Evolutionary conservation across 2,888 invertebrate genomes (phyloP), one percentile per base, ranked within the genome.

Genomic region (Stenodera caucasica): DNA sequence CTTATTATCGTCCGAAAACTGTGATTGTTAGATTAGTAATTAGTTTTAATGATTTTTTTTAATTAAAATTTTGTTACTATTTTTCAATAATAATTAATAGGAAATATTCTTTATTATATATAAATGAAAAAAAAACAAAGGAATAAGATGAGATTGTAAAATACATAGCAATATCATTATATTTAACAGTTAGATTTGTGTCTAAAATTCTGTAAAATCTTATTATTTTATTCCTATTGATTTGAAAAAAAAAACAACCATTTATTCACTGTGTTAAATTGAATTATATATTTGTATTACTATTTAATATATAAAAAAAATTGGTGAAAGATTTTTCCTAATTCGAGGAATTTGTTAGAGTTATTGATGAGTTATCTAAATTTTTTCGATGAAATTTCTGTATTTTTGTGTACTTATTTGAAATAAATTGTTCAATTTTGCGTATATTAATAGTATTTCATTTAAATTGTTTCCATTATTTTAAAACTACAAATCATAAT

Each of bases 1-100:
- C 57, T 61, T 55, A 64, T 61, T 65, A 65, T 65, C 64, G 70
- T 68, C 66, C 66, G 51, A 55, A 64, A 69, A 70, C 71, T 71
- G 71, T 71, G 71, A 71, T 71, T 71, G 67, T 69, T 71, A 70
- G 71, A 65, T 69, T 68, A 57, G 64, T 71, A 55, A 56, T 65
- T 69, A 65, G 63, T 63, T 67, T 51, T 59, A 58, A 56, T 59
- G 50, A 23, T 56, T 58, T 29, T 49, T 58, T 55, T 9, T 29
- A 51, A 30, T 57, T 33, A 52, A 54, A 45, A 49, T 63, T 45
- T 45, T 45, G 45, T 45, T 45, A 45, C 45, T 18, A 45, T 12
- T 45, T 45, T 45, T 45, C 4, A 45, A 45, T 45, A 45, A 21
- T 21, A 12, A 45, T 18, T 1, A 11, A 30, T 30, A 8, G 9